phyloP scores from a whole-genome alignment of 2,797 vertebrate species.

The Danio jaintianensis region DNA sequence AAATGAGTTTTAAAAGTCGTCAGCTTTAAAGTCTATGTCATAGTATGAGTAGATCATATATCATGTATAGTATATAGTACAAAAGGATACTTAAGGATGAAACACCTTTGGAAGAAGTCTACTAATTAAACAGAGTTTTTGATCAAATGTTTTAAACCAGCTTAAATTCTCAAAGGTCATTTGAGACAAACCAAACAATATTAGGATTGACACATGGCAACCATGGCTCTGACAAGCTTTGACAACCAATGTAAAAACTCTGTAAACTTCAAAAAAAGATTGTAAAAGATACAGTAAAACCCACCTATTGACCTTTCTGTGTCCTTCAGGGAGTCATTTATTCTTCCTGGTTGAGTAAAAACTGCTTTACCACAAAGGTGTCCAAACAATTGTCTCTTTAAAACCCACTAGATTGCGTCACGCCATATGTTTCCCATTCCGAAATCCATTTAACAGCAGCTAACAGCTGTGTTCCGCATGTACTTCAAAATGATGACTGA shows the following conservation, averaged over 20 bases:
- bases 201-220: not conserved
- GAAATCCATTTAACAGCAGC: constrained; percentile 11
- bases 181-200: not conserved
- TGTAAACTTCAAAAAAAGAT: not conserved
- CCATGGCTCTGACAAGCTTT: not conserved
- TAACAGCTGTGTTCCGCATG: constrained; percentile 35
- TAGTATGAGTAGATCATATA: not conserved
- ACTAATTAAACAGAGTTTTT: not conserved
- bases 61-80: not conserved
- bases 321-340: constrained; percentile 21
- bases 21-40: constrained; percentile 4
- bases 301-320: constrained; percentile 7
- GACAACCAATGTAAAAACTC: not conserved
- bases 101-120: not conserved
- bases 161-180: too few relatives aligned
- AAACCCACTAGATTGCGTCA: constrained; percentile 3
- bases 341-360: constrained; percentile 1
- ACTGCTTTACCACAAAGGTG: constrained; percentile 1
- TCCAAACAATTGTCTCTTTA: constrained; percentile 29
- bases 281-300: not conserved
- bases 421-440: constrained; percentile 37
- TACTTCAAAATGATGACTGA: constrained; percentile 25
- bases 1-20: not conserved
- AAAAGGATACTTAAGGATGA: not conserved
- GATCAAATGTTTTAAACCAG: not conserved